These are phyloP conservation scores for Melanerpes aurifrons DNA, from an alignment of 2,113 vertebrate genomes.

Conservation along the genomic window DNA sequence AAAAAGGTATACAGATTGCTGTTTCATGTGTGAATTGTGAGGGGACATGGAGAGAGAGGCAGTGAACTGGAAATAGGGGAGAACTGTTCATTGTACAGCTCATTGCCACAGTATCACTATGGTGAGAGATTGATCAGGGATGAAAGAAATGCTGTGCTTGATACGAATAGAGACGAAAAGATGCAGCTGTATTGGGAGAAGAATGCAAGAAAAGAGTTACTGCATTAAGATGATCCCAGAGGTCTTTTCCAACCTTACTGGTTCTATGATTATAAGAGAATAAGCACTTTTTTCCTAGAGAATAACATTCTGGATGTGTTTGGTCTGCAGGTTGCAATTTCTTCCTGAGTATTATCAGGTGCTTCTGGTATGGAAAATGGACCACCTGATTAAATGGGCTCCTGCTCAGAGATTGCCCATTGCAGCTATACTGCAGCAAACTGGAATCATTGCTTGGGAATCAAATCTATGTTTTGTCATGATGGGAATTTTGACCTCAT, in stretches of 20 bases:
- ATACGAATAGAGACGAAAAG: neutral
- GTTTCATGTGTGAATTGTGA: conserved; percentile 2
- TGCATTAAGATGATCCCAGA: neutral
- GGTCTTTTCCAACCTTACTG: no score
- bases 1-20: conserved; percentile 76
- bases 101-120: neutral
- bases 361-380: neutral
- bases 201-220: neutral
- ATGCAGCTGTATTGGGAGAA: neutral
- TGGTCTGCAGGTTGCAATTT: neutral
- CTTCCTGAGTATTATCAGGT: neutral
- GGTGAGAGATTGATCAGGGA: neutral
- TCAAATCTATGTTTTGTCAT: neutral
- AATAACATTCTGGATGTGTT: neutral
- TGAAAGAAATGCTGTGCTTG: neutral
- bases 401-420: rapidly evolving
- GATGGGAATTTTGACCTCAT: neutral
- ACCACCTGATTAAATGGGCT: neutral
- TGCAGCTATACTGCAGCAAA: neutral
- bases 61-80: neutral
- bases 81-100: neutral
- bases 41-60: neutral
- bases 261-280: neutral
- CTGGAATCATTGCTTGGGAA: neutral
- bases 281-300: neutral